Conservation (phyloP, 2,113 vertebrate species). For the Takifugu flavidus region DNA sequence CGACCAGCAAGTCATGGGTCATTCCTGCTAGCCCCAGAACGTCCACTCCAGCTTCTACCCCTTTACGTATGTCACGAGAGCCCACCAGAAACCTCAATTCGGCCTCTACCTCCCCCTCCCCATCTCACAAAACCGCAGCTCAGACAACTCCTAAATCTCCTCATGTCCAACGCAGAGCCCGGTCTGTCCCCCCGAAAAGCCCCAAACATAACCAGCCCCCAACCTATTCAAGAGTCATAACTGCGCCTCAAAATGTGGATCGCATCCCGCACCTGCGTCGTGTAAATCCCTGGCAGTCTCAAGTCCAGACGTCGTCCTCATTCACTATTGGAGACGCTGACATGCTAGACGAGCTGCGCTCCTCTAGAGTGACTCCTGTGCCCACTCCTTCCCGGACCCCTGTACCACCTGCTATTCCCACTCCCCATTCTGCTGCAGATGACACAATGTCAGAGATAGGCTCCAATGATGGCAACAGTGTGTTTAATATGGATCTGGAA, state of each 20-base stretch:
- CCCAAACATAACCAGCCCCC: conserved; percentile 75
- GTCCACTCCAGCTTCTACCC: conserved; percentile 36
- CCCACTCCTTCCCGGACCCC: conserved; percentile 26
- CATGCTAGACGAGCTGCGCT: conserved; percentile 48
- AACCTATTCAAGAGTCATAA: conserved; percentile 78
- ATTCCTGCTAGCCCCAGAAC: conserved; percentile 72
- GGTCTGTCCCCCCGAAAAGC: conserved; percentile 80
- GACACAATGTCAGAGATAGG: conserved; percentile 64
- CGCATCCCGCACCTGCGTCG: conserved; percentile 84
- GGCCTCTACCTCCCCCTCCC: conserved; percentile 76
- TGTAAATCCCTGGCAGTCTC: conserved; percentile 80
- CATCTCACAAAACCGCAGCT: conserved; percentile 70
- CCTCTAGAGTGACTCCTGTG: conserved; percentile 38
- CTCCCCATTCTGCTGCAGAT: conserved; percentile 31
- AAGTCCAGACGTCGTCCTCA: conserved; percentile 84
- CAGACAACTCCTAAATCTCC: conserved; percentile 74
- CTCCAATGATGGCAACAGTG: conserved; percentile 66
- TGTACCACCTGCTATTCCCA: conserved; percentile 11
- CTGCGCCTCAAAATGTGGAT: conserved; percentile 81
- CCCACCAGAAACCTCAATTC: conserved; percentile 68
- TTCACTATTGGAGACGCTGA: conserved; percentile 75
- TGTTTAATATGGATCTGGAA: conserved; percentile 74
- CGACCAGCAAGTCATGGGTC: conserved; percentile 76
- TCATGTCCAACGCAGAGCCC: conserved; percentile 73
- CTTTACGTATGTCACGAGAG: conserved; percentile 64